Base-by-base conservation (phyloP, 2,797 vertebrate species). In the Anabacerthia variegaticeps region DNA sequence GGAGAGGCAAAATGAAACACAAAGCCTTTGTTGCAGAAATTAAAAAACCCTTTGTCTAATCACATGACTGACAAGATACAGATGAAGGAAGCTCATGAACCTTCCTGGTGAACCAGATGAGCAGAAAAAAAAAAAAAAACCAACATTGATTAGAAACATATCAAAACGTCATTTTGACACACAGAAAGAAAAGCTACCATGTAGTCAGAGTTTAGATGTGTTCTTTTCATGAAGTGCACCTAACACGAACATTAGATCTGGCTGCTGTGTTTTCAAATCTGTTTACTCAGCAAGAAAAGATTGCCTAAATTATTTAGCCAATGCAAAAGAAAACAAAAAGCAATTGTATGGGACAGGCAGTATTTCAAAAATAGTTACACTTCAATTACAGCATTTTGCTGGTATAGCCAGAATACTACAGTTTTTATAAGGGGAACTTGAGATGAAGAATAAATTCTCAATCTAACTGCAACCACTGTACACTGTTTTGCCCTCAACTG, bases 81-180 rank as follows among this genome's bases (percentile, higher is more conserved):
- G 95, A 96, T 95, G 95, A 84, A 95, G 22, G 9, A 96, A 97
- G 95, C 88, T 91, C 95, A 96, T 94, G 96, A 96, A 92, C 59
- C 93, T 93, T 93, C 83, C 95, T 96, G 96, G 95, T 96, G 95
- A 97, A 97, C 92, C 96, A 89, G 96, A 97, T 96, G 95, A 96
- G 96, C 96, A 97, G 95, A 97, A 97, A 85, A 55, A 14, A 97
- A 95, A 97, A 97, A 81, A 55, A 36, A 8, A 7, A 85, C 51
- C 43, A 39, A 7, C 7, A 51, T 39, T 74, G 83, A 77, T 36
- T 81, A 94, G 85, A 88, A 93, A 94, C 94, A 56, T 84, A 92
- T 10, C 67, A 79, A 88, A 95, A 92, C 2, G 27, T 56, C 66
- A 90, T 84, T 96, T 88, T 68, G 80, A 93, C 81, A 93, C 22